phyloP scores from a whole-genome alignment of 2,113 vertebrate genomes.

The Myrmecophaga tridactyla region DNA sequence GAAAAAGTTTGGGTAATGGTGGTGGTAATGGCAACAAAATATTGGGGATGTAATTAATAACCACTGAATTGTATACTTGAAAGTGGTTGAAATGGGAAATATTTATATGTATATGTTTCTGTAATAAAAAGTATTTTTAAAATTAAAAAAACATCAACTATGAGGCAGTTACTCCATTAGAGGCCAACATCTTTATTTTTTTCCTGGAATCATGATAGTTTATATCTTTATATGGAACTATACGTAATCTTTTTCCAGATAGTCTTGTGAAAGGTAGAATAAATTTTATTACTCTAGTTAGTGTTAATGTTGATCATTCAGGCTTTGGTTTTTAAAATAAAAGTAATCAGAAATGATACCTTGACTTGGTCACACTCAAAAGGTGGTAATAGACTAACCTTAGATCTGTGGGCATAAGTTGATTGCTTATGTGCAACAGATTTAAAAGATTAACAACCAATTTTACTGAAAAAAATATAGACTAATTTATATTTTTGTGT shows the following conservation, averaged over 20 bases:
- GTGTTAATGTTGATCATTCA: not conserved
- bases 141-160: too few species aligned
- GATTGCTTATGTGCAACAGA: not conserved
- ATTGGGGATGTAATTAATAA: too few species aligned
- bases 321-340: not conserved
- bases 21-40: too few species aligned
- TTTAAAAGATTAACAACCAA: not conserved
- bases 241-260: not conserved
- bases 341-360: not conserved
- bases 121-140: too few species aligned
- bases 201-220: not conserved
- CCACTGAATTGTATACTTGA: too few species aligned
- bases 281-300: conserved; percentile 7
- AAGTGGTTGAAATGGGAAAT: too few species aligned
- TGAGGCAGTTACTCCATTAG: not conserved
- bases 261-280: not conserved
- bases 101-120: too few species aligned
- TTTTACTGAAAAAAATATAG: not conserved
- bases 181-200: not conserved
- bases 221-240: not conserved
- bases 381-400: not conserved
- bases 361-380: not conserved
- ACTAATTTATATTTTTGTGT: not conserved
- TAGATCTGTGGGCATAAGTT: not conserved
- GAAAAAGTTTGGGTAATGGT: too few species aligned